These are phyloP conservation scores for Phaenicophaeus curvirostris DNA, from an alignment of 2,797 vertebrate species.

Conservation along the genomic window DNA sequence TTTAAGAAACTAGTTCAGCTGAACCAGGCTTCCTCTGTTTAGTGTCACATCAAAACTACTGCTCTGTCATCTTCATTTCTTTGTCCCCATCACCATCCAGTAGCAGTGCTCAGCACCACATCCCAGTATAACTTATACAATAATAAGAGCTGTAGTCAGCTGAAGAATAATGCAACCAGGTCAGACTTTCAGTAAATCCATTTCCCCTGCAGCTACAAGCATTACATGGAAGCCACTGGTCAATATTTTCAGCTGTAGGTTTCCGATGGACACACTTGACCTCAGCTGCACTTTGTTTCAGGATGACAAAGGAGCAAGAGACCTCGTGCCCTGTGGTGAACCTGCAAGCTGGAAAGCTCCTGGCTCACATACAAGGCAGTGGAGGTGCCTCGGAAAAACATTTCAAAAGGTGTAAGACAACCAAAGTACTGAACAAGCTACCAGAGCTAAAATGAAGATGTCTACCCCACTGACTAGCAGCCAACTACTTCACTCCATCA, in stretches of 20 bases:
- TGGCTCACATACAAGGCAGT: background rate
- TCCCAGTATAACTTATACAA: background rate
- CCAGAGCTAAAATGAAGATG: background rate
- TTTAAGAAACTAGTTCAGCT: background rate
- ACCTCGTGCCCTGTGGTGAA: background rate
- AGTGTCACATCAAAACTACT: rapidly evolving
- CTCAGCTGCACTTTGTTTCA: rapidly evolving
- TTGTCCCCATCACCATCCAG: background rate
- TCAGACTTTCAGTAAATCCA: background rate
- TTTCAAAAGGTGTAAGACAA: background rate
- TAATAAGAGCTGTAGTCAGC: background rate
- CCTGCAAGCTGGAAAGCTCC: background rate
- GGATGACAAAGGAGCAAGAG: background rate
- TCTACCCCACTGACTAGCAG: background rate
- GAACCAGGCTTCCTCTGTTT: background rate
- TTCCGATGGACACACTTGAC: background rate
- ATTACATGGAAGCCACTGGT: background rate
- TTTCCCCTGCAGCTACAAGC: background rate
- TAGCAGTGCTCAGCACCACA: background rate
- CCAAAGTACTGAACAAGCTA: background rate
- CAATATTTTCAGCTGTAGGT: background rate
- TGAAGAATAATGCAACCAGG: background rate
- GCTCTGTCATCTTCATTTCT: background rate
- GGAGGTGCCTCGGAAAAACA: background rate
- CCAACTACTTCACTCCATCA: background rate